phyloP scores from a whole-genome alignment of 37 sponge, comb jelly and placozoan genomes.

The Ephydatia muelleri region DNA sequence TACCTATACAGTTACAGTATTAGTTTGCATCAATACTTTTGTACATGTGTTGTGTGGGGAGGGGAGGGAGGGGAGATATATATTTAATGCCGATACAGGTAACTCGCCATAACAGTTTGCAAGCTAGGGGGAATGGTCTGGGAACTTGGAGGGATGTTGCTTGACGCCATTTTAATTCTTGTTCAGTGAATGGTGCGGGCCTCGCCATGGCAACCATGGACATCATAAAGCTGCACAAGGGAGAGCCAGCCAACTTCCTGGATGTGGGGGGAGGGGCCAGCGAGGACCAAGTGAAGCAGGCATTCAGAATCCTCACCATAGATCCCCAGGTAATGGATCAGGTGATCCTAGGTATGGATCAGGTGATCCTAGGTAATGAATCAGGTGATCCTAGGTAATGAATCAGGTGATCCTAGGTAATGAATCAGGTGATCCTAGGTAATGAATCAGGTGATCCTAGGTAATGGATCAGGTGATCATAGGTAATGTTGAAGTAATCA shows the following conservation, averaged over 20 bases:
- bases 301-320: constrained; percentile 85
- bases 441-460: too few species aligned
- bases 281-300: constrained; percentile 85
- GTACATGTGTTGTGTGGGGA: too few species aligned
- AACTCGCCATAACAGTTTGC: not conserved
- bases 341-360: not conserved
- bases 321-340: constrained; percentile 78
- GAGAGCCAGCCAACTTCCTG: constrained; percentile 97
- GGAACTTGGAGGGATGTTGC: not conserved
- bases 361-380: not conserved
- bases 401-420: too few species aligned
- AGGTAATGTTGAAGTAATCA: too few species aligned
- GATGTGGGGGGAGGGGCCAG: constrained; percentile 95
- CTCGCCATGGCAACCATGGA: constrained; percentile 99
- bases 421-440: too few species aligned
- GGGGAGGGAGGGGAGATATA: too few species aligned
- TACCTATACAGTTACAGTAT: too few species aligned
- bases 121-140: not conserved
- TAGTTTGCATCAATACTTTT: too few species aligned
- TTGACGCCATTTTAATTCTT: not conserved
- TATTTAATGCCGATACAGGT: not conserved
- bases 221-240: constrained; percentile 94
- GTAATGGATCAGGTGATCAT: too few species aligned
- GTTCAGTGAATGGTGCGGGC: constrained; percentile 95
- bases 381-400: too few species aligned